Conservation (phyloP, 1,140 invertebrate genomes). For the Spodoptera frugiperda region DNA sequence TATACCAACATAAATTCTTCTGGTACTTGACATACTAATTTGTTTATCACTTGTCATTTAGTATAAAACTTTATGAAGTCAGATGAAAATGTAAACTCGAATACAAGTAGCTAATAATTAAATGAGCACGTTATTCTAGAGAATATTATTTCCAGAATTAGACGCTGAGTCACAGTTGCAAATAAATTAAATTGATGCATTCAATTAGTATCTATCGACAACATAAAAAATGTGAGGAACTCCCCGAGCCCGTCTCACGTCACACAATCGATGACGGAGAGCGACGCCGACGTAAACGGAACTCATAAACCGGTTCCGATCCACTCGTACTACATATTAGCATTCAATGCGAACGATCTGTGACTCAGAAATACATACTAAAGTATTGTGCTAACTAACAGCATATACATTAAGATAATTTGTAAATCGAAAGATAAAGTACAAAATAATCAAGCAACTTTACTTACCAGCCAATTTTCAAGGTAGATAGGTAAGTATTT, state of each 20-base stretch:
- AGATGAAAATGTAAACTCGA: no score
- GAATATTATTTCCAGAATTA: neutral
- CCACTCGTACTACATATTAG: slow-evolving; percentile 36
- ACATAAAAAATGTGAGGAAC: slow-evolving; percentile 3
- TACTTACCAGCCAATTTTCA: no score
- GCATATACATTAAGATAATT: neutral
- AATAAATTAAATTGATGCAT: neutral
- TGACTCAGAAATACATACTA: slow-evolving; percentile 22
- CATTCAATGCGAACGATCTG: slow-evolving; percentile 20
- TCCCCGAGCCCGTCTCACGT: slow-evolving; percentile 12
- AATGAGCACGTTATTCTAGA: no score
- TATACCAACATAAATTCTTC: no score
- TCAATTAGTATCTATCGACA: neutral
- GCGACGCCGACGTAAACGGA: slow-evolving; percentile 35
- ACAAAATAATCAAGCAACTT: no score
- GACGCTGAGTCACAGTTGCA: slow-evolving; percentile 17
- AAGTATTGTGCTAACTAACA: neutral
- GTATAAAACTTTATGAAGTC: no score
- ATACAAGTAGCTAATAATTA: no score
- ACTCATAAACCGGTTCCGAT: slow-evolving; percentile 35
- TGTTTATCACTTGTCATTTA: no score
- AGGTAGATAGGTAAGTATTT: no score
- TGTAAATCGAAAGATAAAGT: no score
- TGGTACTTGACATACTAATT: no score
- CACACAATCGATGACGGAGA: slow-evolving; percentile 39